These are phyloP conservation scores for Stegodyphus dumicola DNA, from an alignment of 1,140 invertebrate species.

Conservation along the genomic window DNA sequence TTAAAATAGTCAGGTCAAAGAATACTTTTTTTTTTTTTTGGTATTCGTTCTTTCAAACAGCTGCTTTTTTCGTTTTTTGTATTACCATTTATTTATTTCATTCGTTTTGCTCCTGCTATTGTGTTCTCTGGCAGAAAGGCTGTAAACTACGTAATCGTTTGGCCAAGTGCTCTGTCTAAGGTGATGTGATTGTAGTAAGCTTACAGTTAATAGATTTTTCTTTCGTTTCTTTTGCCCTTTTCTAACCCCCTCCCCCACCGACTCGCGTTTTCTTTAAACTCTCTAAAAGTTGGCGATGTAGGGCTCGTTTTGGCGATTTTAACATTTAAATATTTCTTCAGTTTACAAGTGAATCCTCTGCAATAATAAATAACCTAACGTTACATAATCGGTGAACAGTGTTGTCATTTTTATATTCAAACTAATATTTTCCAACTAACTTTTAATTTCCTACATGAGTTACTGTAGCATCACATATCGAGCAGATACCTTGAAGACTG, in stretches of 20 bases:
- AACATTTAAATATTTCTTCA: background rate
- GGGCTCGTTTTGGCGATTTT: background rate
- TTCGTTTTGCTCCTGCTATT: slow-evolving; percentile 26
- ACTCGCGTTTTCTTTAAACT: background rate
- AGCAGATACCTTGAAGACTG: no score
- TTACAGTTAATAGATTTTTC: slow-evolving; percentile 51
- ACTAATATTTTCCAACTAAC: no score
- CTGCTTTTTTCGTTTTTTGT: background rate
- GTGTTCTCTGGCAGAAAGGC: slow-evolving; percentile 22
- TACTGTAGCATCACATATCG: no score
- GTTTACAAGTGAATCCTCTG: no score
- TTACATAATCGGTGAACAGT: no score
- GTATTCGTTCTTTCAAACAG: background rate
- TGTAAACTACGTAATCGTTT: slow-evolving; percentile 50
- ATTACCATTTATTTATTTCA: background rate
- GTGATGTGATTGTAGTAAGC: slow-evolving; percentile 25
- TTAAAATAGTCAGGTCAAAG: slow-evolving; percentile 46
- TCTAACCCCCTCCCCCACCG: background rate
- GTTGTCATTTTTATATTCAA: no score
- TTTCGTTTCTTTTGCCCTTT: slow-evolving; percentile 26
- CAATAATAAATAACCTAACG: no score
- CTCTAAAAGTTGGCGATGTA: background rate
- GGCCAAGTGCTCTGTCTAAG: slow-evolving; percentile 31
- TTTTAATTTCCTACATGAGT: no score
- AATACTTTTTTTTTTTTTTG: background rate